Conservation (phyloP, 2,888 invertebrate genomes). For the Dryocosmus kuriphilus region DNA sequence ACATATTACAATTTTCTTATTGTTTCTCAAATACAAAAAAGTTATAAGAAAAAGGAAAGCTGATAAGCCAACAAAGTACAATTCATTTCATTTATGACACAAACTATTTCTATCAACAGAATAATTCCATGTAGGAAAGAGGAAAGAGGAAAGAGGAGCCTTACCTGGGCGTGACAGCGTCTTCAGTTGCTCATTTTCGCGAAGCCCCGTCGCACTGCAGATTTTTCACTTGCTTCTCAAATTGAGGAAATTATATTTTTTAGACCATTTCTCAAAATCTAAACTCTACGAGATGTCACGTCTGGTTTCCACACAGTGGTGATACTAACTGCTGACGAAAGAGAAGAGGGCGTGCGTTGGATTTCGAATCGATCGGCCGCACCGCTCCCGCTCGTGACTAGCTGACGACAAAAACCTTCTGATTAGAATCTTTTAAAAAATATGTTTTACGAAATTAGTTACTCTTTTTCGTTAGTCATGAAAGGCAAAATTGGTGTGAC, state of each 20-base stretch:
- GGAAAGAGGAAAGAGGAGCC: not conserved
- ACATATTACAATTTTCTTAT: not conserved
- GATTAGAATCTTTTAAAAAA: constrained; percentile 5
- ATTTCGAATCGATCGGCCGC: constrained; percentile 72
- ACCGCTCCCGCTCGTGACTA: constrained; percentile 49
- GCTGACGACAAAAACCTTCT: not conserved
- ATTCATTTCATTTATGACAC: not conserved
- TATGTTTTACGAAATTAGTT: not conserved
- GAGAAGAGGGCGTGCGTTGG: constrained; percentile 70
- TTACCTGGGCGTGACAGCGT: constrained; percentile 56
- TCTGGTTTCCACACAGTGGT: constrained; percentile 63
- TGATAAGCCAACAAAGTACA: not conserved
- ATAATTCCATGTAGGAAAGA: not conserved
- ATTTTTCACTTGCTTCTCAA: constrained; percentile 30
- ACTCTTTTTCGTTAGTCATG: no score
- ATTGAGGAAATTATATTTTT: constrained; percentile 33
- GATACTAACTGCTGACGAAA: constrained; percentile 65
- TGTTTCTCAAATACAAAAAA: not conserved
- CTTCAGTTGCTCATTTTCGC: constrained; percentile 48
- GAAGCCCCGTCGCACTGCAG: constrained; percentile 25
- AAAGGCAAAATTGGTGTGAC: not conserved
- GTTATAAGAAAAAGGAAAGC: not conserved
- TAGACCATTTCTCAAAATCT: constrained; percentile 44
- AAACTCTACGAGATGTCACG: constrained; percentile 42
- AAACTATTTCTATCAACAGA: not conserved